Evolutionary conservation across 2,113 vertebrate genomes (phyloP), one percentile per base, ranked within the genome.

Genomic region (Cebidichthys violaceus): DNA sequence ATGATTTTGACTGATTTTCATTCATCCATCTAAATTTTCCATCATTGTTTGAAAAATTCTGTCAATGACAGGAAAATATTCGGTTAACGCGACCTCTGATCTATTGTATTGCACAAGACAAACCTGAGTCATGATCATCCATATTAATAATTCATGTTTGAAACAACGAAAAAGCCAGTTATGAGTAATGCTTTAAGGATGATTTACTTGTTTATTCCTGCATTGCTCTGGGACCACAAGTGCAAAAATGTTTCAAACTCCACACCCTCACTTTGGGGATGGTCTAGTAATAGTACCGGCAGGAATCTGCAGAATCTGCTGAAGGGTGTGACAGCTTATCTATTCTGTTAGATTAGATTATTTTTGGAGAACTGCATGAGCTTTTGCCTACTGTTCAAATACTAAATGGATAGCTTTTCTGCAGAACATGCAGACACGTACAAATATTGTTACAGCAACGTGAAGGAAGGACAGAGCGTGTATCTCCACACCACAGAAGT

Each of bases 251-350:
- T 39, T 81, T 31, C 2, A 37, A 35, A 31, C 9, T 81, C 75
- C 78, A 79, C 77, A 31, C 73, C 70, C 70, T 85, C 62, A 64
- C 67, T 57, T 35, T 22, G 33, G 35, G 31, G 43, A 75, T n/a
- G 15, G n/a, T 24, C 29, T 59, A 5, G 15, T 52, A 37, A 77
- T 3, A 61, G 14, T 2, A 2, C n/a, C 4, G 2, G 20, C 35
- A 83, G 55, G 29, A 73, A 33, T 39, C 31, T 20, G 68, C 15
- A 15, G 39, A 18, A 9, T 71, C 43, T 11, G 1, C 13, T 9
- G 31, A 54, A 50, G 72, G 77, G 71, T 73, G 77, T 41, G 54
- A n/a, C 69, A 0, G 39, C 17, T 79, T 35, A 84, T 60, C 35
- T 33, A 1, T 33, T 76, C 57, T 57, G 45, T 15, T 2, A 0